phyloP scores from a whole-genome alignment of 2,113 vertebrate species.

The Albula goreensis region DNA sequence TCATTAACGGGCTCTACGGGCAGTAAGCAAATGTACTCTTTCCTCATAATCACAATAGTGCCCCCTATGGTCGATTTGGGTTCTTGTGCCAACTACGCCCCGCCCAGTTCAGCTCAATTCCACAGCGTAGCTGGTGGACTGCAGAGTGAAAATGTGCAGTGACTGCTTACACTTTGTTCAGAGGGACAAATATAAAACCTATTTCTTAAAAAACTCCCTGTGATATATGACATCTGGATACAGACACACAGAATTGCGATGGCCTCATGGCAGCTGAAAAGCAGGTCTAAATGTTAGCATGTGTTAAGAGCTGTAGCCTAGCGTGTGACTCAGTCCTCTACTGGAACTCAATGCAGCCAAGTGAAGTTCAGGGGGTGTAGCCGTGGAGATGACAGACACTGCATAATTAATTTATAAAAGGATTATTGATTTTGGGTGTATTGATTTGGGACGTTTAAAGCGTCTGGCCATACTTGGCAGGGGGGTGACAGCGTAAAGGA shows the following conservation, averaged over 20 bases:
- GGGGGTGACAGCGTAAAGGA: not conserved
- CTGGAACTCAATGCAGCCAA: not conserved
- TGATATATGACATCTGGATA: not conserved
- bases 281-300: not conserved
- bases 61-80: no score
- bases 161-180: no score
- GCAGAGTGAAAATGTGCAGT: no score
- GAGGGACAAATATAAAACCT: no score
- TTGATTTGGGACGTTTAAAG: conserved; percentile 26
- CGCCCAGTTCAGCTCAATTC: no score
- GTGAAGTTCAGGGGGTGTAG: not conserved
- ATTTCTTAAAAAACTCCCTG: no score
- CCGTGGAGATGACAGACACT: not conserved
- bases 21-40: no score
- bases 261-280: not conserved
- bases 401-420: conserved; percentile 30
- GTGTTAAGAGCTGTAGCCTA: not conserved
- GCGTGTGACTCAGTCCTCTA: not conserved
- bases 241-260: not conserved
- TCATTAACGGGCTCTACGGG: no score
- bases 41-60: no score
- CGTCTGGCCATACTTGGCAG: not conserved
- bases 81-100: no score
- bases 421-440: conserved; percentile 27
- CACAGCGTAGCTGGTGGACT: no score